Conservation (phyloP, 2,113 vertebrate species). For the Menura novaehollandiae region DNA sequence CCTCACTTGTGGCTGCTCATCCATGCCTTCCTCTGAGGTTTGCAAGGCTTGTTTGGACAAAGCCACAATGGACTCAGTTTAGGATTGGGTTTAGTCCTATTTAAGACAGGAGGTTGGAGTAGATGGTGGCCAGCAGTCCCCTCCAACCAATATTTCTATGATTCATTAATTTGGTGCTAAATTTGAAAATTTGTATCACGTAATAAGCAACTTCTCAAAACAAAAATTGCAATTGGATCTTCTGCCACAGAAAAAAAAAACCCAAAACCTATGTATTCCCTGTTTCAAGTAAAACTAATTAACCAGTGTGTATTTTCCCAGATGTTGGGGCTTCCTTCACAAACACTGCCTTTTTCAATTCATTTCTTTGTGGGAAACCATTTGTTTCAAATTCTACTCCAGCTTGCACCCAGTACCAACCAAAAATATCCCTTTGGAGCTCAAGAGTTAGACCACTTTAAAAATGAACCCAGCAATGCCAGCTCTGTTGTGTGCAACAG, state of each 20-base stretch:
- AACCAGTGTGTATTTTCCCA: background rate
- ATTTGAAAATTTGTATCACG: background rate
- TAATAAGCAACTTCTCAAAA: background rate
- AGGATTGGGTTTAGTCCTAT: background rate
- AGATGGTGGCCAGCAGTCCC: background rate
- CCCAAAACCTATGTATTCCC: fast-evolving
- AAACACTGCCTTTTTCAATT: background rate
- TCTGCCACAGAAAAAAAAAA: background rate
- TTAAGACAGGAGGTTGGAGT: background rate
- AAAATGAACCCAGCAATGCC: background rate
- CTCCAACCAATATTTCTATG: background rate
- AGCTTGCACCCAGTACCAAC: background rate
- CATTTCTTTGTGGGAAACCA: background rate
- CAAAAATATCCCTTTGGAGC: background rate
- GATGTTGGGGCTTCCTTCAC: background rate
- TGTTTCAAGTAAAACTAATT: background rate
- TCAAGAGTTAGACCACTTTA: background rate
- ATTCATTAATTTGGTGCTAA: background rate
- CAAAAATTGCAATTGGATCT: background rate
- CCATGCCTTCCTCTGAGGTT: background rate
- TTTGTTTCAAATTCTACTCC: slow-evolving; percentile 7
- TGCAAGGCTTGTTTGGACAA: background rate
- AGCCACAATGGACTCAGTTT: background rate
- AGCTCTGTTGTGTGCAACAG: background rate
- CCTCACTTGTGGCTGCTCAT: background rate